A percentile compares a stretch with the other conserved stretches of the same genome.
These are phyloP conservation scores for Drosophila ohnishii DNA, from an alignment of 1,140 invertebrate genomes.

Conservation along the genomic window DNA sequence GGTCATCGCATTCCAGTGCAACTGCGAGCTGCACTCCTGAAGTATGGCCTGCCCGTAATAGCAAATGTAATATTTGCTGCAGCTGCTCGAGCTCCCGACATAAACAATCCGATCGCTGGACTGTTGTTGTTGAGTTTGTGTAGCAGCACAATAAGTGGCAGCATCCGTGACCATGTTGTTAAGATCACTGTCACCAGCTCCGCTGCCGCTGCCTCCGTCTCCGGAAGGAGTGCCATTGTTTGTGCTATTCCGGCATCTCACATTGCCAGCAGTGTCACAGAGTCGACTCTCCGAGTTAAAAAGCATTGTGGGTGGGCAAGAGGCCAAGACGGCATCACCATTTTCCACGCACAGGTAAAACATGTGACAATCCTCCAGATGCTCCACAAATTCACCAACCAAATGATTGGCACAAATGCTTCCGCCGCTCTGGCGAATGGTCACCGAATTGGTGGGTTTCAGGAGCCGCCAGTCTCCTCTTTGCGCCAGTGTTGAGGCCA, in stretches of 20 bases:
- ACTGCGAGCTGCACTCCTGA: slow-evolving; percentile 67
- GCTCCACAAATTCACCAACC: slow-evolving; percentile 67
- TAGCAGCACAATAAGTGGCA: slow-evolving; percentile 54
- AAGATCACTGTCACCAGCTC: slow-evolving; percentile 20
- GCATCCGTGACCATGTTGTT: slow-evolving; percentile 60
- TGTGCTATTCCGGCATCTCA: slow-evolving; percentile 52
- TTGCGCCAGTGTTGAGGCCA: not conserved
- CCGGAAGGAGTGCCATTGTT: slow-evolving; percentile 1
- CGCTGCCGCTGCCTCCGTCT: slow-evolving; percentile 1
- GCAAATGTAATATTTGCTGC: slow-evolving; percentile 72
- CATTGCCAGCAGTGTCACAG: slow-evolving; percentile 67
- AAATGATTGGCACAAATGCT: slow-evolving; percentile 58
- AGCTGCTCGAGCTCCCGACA: slow-evolving; percentile 65
- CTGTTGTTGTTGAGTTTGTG: slow-evolving; percentile 21
- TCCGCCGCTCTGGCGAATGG: slow-evolving; percentile 59
- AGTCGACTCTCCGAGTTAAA: slow-evolving; percentile 70
- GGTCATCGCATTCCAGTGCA: slow-evolving; percentile 75
- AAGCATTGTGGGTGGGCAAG: slow-evolving; percentile 72
- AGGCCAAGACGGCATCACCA: slow-evolving; percentile 69
- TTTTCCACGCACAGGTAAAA: slow-evolving; percentile 75
- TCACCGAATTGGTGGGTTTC: slow-evolving; percentile 70
- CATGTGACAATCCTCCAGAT: slow-evolving; percentile 65
- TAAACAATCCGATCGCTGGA: slow-evolving; percentile 63
- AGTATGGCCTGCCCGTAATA: slow-evolving; percentile 76
- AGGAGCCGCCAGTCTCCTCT: slow-evolving; percentile 10